phyloP scores from a whole-genome alignment of 1,140 invertebrate genomes.

The Drosophila rufa region DNA sequence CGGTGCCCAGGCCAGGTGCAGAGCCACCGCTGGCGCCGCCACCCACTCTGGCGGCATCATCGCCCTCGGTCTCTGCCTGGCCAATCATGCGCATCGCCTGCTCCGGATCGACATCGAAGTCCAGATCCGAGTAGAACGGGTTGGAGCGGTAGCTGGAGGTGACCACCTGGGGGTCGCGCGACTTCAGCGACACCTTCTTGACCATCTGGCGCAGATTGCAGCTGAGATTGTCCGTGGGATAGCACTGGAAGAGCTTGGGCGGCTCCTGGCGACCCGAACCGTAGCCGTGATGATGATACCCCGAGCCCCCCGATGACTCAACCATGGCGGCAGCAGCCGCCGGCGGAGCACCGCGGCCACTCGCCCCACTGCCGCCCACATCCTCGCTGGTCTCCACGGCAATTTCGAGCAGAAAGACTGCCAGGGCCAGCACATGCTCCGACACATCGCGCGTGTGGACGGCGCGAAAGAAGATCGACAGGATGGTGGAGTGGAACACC shows the following conservation, averaged over 20 bases:
- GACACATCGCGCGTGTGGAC: slow-evolving; percentile 91
- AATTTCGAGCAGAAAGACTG: slow-evolving; percentile 95
- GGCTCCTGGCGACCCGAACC: slow-evolving; percentile 78
- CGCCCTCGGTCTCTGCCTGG: slow-evolving; percentile 43
- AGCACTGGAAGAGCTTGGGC: slow-evolving; percentile 90
- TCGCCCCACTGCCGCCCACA: slow-evolving; percentile 62
- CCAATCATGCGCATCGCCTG: slow-evolving; percentile 76
- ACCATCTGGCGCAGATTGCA: slow-evolving; percentile 92
- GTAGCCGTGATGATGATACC: slow-evolving; percentile 58
- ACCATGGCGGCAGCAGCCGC: slow-evolving; percentile 63
- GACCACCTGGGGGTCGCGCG: slow-evolving; percentile 86
- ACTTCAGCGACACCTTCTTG: slow-evolving; percentile 87
- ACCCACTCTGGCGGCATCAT: slow-evolving; percentile 53
- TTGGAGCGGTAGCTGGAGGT: slow-evolving; percentile 85
- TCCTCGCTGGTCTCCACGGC: slow-evolving; percentile 89
- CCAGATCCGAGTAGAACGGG: slow-evolving; percentile 86
- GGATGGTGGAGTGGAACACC: slow-evolving; percentile 94
- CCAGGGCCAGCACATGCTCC: slow-evolving; percentile 93
- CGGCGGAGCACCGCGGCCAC: background rate
- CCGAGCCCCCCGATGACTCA: slow-evolving; percentile 56
- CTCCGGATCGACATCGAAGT: slow-evolving; percentile 86
- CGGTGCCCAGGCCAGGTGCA: too few relatives aligned
- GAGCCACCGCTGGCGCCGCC: slow-evolving; percentile 11
- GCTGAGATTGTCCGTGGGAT: slow-evolving; percentile 90
- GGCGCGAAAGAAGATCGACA: slow-evolving; percentile 94